Evolutionary conservation across 2,888 invertebrate genomes (phyloP).

Genomic region (Tridacna gigas): DNA sequence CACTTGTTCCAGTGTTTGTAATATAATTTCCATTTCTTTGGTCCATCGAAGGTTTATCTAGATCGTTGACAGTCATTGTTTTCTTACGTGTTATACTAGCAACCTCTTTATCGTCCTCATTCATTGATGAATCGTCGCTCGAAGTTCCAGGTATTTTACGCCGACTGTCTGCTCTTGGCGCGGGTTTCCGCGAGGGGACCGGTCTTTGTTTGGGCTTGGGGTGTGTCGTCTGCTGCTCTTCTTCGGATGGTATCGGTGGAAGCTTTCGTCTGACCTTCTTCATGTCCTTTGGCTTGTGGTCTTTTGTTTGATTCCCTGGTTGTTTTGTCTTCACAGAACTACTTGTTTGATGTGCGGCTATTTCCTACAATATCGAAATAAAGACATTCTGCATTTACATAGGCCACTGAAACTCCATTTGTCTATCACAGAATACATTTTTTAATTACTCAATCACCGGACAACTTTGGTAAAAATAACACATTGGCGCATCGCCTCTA

Average conservation of each 20-base stretch:
- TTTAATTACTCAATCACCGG: too few relatives aligned
- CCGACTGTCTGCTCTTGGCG: conserved; percentile 50
- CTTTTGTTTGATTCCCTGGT: conserved; percentile 42
- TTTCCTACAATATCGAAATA: background rate
- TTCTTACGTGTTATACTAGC: conserved; percentile 71
- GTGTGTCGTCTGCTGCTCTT: conserved; percentile 69
- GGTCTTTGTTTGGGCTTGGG: conserved; percentile 51
- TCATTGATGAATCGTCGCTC: conserved; percentile 78
- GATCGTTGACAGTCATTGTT: conserved; percentile 61
- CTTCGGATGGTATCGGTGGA: conserved; percentile 78
- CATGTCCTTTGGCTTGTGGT: conserved; percentile 65
- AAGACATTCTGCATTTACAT: background rate
- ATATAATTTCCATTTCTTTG: conserved; percentile 72
- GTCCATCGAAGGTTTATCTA: conserved; percentile 71
- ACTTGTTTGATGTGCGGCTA: conserved; percentile 6
- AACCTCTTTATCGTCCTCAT: conserved; percentile 79
- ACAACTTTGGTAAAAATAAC: too few relatives aligned
- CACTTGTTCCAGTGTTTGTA: conserved; percentile 42
- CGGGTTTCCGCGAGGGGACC: conserved; percentile 57
- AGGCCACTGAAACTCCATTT: too few relatives aligned
- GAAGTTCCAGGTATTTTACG: conserved; percentile 64
- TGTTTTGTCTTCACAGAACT: conserved; percentile 27
- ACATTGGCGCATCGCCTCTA: too few relatives aligned
- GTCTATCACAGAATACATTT: too few relatives aligned
- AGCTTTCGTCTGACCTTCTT: conserved; percentile 77